Percentiles rank a stretch among this genome's conserved stretches.
phyloP scores from a whole-genome alignment of 35 echinoderm and acorn worm genomes.

The Stichopus chloronotus region DNA sequence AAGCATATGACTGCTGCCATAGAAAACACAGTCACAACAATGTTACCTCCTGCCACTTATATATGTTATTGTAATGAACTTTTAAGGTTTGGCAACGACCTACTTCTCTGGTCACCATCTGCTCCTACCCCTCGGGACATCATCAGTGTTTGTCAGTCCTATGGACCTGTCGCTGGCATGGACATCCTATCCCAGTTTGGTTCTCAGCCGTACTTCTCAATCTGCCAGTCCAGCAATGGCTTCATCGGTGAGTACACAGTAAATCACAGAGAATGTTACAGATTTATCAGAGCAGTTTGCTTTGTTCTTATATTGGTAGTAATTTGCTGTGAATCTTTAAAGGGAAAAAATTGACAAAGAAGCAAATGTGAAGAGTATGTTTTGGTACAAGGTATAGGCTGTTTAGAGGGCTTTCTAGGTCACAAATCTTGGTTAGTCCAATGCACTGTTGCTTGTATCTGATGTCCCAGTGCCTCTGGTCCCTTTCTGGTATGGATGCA shows the following conservation, averaged over 20 bases:
- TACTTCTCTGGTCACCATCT: conserved; percentile 89
- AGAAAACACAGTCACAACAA: too few relatives aligned
- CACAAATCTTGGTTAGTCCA: too few relatives aligned
- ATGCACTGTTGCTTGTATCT: too few relatives aligned
- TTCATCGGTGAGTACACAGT: conserved; percentile 16
- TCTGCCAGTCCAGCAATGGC: conserved; percentile 36
- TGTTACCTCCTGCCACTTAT: too few relatives aligned
- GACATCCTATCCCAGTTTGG: conserved; percentile 81
- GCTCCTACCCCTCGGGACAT: conserved; percentile 85
- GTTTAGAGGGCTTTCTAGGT: too few relatives aligned
- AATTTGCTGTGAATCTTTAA: too few relatives aligned
- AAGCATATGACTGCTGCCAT: too few relatives aligned
- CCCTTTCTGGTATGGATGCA: too few relatives aligned
- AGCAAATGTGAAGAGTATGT: background rate
- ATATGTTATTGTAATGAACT: background rate
- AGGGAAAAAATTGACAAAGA: background rate
- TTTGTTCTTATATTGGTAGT: too few relatives aligned
- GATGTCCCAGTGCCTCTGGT: too few relatives aligned
- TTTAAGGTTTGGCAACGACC: conserved; percentile 87
- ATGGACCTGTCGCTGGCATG: conserved; percentile 51
- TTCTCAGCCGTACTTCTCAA: conserved; percentile 32
- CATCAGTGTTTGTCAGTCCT: conserved; percentile 48
- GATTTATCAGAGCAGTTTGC: too few relatives aligned
- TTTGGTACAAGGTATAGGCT: too few relatives aligned
- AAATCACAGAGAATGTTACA: background rate